These are phyloP conservation scores for Saguinus midas DNA, from an alignment of 2,113 vertebrate species.

Conservation along the genomic window DNA sequence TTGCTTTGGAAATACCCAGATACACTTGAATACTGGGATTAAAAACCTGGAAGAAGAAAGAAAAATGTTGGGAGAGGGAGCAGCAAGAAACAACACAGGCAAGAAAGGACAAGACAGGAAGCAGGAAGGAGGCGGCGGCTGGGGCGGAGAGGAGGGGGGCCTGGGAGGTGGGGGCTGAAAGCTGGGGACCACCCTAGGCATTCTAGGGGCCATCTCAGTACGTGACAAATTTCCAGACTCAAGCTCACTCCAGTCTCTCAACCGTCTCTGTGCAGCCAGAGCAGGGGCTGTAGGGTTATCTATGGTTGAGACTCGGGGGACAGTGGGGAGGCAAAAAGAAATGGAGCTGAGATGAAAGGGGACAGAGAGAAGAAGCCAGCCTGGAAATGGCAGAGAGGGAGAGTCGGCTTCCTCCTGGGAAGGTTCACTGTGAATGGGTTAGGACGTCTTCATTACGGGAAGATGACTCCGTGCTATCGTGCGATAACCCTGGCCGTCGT, in stretches of 20 bases:
- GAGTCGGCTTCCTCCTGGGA: neutral
- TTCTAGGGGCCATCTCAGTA: neutral
- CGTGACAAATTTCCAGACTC: neutral
- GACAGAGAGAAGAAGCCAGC: neutral
- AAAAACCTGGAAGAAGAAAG: neutral
- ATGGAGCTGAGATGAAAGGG: rapidly evolving
- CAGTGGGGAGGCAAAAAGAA: neutral
- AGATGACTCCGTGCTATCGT: rapidly evolving
- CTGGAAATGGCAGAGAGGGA: rapidly evolving
- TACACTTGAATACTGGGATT: neutral
- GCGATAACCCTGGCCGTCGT: rapidly evolving
- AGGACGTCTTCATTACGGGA: neutral
- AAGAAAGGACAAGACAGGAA: neutral
- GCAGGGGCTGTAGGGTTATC: too few relatives aligned
- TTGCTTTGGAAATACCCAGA: too few relatives aligned
- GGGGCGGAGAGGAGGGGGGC: neutral
- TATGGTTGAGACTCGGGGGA: neutral
- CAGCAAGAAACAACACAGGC: too few relatives aligned
- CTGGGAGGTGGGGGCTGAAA: neutral
- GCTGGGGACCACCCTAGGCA: neutral
- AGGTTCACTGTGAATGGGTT: neutral
- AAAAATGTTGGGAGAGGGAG: too few relatives aligned
- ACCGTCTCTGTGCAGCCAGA: neutral
- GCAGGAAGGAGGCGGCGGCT: neutral
- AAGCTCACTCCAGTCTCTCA: neutral